These are phyloP conservation scores for Drosophila rubida DNA, from an alignment of 2,888 invertebrate genomes.

Conservation along the genomic window DNA sequence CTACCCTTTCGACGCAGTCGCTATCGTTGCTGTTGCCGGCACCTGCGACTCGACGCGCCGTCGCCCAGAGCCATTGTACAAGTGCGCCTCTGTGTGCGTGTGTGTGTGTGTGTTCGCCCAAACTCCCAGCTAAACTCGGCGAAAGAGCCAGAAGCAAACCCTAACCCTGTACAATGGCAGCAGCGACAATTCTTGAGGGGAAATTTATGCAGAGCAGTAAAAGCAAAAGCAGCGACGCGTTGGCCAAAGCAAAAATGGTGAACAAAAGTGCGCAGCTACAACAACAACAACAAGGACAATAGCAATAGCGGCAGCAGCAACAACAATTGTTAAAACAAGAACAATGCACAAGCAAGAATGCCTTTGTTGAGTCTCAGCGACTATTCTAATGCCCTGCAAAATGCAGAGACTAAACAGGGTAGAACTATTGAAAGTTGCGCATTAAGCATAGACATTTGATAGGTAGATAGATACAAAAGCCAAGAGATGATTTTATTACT, in stretches of 20 bases:
- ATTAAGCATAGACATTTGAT: no score
- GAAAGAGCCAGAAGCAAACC: neutral
- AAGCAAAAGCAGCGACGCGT: slow-evolving; percentile 45
- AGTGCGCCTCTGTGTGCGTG: slow-evolving; percentile 2
- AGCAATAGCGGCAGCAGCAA: slow-evolving; percentile 25
- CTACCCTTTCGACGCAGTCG: slow-evolving; percentile 30
- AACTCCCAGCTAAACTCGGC: neutral
- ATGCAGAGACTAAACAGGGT: neutral
- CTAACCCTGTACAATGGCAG: slow-evolving; percentile 22
- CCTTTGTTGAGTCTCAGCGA: slow-evolving; percentile 12
- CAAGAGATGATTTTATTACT: no score
- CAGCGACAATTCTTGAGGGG: slow-evolving; percentile 73
- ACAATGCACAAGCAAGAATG: slow-evolving; percentile 45
- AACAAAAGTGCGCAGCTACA: slow-evolving; percentile 67
- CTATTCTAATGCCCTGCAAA: slow-evolving; percentile 23
- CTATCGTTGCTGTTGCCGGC: slow-evolving; percentile 45
- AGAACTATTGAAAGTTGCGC: no score
- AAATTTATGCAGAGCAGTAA: slow-evolving; percentile 76
- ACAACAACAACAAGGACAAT: slow-evolving; percentile 32
- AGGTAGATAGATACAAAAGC: no score
- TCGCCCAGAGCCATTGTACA: slow-evolving; percentile 48
- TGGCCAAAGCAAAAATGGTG: slow-evolving; percentile 60
- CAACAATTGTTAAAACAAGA: slow-evolving; percentile 23
- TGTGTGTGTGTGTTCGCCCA: slow-evolving; percentile 19
- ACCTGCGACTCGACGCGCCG: slow-evolving; percentile 56